phyloP scores from a whole-genome alignment of 2,113 vertebrate genomes.

The Macquaria ambigua region DNA sequence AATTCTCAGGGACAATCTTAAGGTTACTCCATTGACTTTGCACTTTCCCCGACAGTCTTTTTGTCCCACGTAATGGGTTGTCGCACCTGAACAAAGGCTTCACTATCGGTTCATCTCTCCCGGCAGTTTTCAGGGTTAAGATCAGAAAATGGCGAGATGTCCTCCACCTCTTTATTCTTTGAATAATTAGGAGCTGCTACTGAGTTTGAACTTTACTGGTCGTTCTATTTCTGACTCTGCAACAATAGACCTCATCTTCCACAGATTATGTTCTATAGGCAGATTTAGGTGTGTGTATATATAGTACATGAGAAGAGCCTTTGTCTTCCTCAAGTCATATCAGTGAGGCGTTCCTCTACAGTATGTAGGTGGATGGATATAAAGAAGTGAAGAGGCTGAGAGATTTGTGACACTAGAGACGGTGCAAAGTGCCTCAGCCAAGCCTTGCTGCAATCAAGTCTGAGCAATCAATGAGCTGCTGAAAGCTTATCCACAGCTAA shows the following conservation, averaged over 20 bases:
- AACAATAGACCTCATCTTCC: conserved; percentile 63
- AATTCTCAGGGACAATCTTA: conserved; percentile 59
- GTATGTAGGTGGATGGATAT: conserved; percentile 32
- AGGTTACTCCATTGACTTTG: conserved; percentile 51
- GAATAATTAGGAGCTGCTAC: conserved; percentile 52
- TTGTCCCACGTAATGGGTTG: conserved; percentile 58
- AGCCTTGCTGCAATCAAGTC: conserved; percentile 50
- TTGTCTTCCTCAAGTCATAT: conserved; percentile 41
- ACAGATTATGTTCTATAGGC: conserved; percentile 49
- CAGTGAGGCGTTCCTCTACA: conserved; percentile 13
- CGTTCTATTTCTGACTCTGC: conserved; percentile 45
- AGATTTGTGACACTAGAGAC: conserved; percentile 53
- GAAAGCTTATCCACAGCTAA: conserved; percentile 61
- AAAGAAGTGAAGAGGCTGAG: background rate
- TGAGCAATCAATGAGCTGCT: conserved; percentile 65
- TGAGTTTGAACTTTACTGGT: conserved; percentile 58
- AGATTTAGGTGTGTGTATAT: conserved; percentile 48
- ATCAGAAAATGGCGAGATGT: conserved; percentile 50
- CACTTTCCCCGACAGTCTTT: conserved; percentile 31
- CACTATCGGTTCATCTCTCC: conserved; percentile 46
- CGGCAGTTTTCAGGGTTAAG: conserved; percentile 46
- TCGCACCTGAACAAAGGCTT: conserved; percentile 62
- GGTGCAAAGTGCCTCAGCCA: conserved; percentile 64
- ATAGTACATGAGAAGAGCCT: conserved; percentile 25
- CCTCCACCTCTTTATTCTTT: conserved; percentile 57